Base-by-base conservation (phyloP, 2,113 vertebrate genomes). In the Terrapene triunguis region DNA sequence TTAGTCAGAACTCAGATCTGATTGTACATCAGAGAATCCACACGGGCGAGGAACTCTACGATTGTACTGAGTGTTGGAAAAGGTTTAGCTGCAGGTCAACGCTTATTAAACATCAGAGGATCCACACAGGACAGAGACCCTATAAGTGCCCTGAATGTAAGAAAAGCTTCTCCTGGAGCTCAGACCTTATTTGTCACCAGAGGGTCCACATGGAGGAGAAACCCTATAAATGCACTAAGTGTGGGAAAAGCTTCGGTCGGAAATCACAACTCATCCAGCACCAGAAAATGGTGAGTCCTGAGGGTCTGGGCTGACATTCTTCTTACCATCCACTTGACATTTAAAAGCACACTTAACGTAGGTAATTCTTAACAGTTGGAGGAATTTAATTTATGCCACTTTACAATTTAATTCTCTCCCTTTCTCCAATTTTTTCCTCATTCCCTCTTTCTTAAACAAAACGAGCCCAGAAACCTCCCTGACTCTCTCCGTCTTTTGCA, bases 121-220 rank as follows among this genome's bases (percentile, higher is more conserved):
- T 80, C 48, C 29, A 51, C 17, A 80, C 21, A 50, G 29, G 50
- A 10, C 47, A 51, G 50, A 54, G 53, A 54, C 62, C 88, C 59
- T 83, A 54, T 72, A 89, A 89, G 38, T 89, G 88, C 48, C 62
- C 81, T 22, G 59, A 74, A 48, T 54, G 80, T 51, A 53, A 81
- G 24, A 89, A 89, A 57, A 55, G 53, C 16, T 76, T 55, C 50
- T 74, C 81, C 48, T 54, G 72, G n/a, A 82, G 50, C 38, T 89
- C 92, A 17, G 57, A 89, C 50, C 91, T 93, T 42, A 74, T 48
- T n/a, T 62, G n/a, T 10, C 87, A 93, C 57, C 87, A 85, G 83
- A 80, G 29, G 48, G 10, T 35, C 27, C 47, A 80, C 27, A 50
- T 50, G 76, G 14, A 32, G 24, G 47, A 80, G 47, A 80, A 80